phyloP scores from a whole-genome alignment of 2,113 vertebrate species.

The Mastomys natalensis region DNA sequence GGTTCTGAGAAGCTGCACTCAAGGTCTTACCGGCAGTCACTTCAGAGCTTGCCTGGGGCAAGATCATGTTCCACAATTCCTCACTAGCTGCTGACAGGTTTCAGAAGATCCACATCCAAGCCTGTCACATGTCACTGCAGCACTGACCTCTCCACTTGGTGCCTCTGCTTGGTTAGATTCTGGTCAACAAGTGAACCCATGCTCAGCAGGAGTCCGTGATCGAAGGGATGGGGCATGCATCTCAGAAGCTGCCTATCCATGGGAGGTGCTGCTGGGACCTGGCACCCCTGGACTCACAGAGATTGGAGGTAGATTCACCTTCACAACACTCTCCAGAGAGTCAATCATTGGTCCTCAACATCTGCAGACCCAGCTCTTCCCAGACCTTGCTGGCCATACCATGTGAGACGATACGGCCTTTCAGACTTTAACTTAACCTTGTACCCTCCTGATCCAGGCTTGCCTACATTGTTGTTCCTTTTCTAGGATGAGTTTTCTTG shows the following conservation, averaged over 20 bases:
- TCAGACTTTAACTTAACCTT: fast-evolving
- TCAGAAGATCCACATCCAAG: background rate
- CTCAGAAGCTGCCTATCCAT: background rate
- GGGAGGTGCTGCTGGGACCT: too few relatives aligned
- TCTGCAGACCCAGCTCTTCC: background rate
- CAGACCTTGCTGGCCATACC: background rate
- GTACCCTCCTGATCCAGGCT: background rate
- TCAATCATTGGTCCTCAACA: background rate
- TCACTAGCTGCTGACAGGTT: background rate
- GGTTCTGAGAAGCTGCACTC: background rate
- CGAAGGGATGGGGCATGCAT: background rate
- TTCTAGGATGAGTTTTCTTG: background rate
- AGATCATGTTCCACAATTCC: background rate
- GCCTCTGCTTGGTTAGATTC: background rate
- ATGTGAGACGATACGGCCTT: background rate
- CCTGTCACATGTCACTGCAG: fast-evolving
- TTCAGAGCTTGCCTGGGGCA: background rate
- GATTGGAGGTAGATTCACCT: background rate
- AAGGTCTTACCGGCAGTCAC: background rate
- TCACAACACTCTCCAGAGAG: background rate
- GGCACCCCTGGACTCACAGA: too few relatives aligned
- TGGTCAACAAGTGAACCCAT: background rate
- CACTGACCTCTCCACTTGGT: background rate
- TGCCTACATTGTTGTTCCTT: background rate
- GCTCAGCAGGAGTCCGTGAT: background rate